phyloP scores from a whole-genome alignment of 1,140 invertebrate species.

The Euglossa dilemma region DNA sequence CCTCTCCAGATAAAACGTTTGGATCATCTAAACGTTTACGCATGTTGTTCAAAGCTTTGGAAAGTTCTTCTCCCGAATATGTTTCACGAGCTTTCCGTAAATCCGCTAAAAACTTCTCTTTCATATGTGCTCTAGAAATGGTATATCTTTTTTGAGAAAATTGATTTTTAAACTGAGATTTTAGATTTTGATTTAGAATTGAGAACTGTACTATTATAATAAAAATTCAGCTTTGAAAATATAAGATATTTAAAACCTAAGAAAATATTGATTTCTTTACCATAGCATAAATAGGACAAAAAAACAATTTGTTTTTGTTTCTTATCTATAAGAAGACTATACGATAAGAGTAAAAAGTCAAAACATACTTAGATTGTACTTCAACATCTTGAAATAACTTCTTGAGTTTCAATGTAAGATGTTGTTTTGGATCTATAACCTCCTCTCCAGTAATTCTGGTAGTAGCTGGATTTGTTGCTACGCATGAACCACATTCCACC shows the following conservation, averaged over 20 bases:
- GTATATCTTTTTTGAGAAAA: neutral
- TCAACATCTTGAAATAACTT: conserved; percentile 96
- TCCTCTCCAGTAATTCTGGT: conserved; percentile 85
- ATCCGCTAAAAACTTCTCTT: conserved; percentile 98
- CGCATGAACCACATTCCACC: conserved; percentile 87
- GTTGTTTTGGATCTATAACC: conserved; percentile 85
- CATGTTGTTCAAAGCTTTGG: conserved; percentile 93
- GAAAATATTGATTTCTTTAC: conserved; percentile 7
- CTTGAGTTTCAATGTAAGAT: conserved; percentile 88
- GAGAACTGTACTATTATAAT: neutral
- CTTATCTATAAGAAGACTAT: conserved; percentile 24
- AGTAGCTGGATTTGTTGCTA: conserved; percentile 88
- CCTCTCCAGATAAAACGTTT: conserved; percentile 96
- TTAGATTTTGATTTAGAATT: too few relatives aligned
- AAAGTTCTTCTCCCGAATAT: conserved; percentile 93
- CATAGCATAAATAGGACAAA: conserved; percentile 11
- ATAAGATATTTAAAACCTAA: too few relatives aligned
- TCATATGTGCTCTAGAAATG: conserved; percentile 92
- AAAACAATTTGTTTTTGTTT: conserved; percentile 1
- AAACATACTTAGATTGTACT: conserved; percentile 93
- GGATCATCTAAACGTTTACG: conserved; percentile 97
- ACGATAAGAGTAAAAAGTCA: neutral
- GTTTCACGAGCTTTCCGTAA: conserved; percentile 95
- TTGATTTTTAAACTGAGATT: neutral
- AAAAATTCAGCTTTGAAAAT: too few relatives aligned